Conservation (phyloP, 2,888 invertebrate genomes). For the Caenorhabditis sp. region DNA sequence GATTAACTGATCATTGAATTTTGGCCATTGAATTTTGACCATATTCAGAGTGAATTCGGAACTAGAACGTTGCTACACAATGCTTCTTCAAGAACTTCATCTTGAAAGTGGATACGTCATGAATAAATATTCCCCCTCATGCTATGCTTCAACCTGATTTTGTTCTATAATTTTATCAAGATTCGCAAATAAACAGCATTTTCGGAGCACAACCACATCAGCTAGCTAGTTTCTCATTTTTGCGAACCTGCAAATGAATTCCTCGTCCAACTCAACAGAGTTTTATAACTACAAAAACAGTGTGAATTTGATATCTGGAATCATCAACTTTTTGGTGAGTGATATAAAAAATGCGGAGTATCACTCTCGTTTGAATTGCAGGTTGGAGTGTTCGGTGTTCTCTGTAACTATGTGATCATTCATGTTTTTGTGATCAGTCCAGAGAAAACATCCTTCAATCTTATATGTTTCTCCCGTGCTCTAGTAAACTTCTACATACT, state of each 20-base stretch:
- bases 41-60: not conserved
- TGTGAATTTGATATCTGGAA: constrained; percentile 21
- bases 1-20: too few species aligned
- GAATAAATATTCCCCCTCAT: constrained; percentile 11
- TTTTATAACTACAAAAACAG: constrained; percentile 4
- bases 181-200: constrained; percentile 21
- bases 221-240: not conserved
- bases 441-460: constrained; percentile 46
- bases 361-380: not conserved
- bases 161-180: constrained; percentile 18
- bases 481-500: constrained; percentile 42
- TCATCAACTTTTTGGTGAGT: constrained; percentile 5
- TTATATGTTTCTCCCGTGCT: constrained; percentile 50
- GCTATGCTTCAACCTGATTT: not conserved
- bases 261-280: not conserved
- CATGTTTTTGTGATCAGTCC: not conserved
- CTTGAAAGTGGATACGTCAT: not conserved
- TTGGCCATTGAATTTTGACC: constrained; percentile 9
- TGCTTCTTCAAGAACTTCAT: not conserved
- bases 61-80: not conserved
- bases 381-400: constrained; percentile 33
- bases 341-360: too few species aligned
- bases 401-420: constrained; percentile 39
- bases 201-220: not conserved
- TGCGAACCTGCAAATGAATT: not conserved